Percentiles rank a stretch among this genome's conserved stretches.
Evolutionary conservation across 2,888 invertebrate genomes (phyloP).

Genomic region (Venustoraphidia nigricollis): DNA sequence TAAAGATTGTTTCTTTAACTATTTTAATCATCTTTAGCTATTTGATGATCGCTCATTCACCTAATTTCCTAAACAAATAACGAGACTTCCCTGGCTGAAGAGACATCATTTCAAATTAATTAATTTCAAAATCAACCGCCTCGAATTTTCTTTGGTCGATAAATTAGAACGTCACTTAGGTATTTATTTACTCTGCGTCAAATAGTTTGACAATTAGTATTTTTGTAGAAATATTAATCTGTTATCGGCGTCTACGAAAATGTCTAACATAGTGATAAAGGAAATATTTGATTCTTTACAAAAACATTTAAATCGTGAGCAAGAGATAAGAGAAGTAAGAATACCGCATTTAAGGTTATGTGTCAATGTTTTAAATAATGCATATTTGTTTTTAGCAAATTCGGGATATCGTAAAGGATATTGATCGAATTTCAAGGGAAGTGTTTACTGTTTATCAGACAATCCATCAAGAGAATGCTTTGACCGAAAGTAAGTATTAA

Average conservation of each 20-base stretch:
- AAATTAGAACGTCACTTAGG: no score
- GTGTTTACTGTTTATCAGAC: conserved; percentile 65
- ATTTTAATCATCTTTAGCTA: no score
- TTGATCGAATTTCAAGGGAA: conserved; percentile 65
- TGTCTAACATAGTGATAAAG: conserved; percentile 35
- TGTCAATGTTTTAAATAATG: conserved; percentile 1
- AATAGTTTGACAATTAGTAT: no score
- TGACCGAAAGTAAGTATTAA: conserved; percentile 45
- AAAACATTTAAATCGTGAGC: conserved; percentile 59
- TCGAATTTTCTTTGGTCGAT: no score
- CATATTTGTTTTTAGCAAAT: conserved; percentile 37
- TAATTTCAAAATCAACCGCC: no score
- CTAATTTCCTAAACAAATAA: no score
- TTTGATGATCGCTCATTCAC: no score
- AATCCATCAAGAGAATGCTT: conserved; percentile 55
- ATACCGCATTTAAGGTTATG: not conserved
- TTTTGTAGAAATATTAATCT: not conserved
- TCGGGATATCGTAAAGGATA: conserved; percentile 50
- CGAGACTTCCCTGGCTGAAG: no score
- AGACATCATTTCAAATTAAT: no score
- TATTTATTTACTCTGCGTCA: no score
- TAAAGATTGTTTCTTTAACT: no score
- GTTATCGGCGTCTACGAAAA: conserved; percentile 15
- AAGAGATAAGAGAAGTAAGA: conserved; percentile 62
- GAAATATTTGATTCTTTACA: conserved; percentile 63